A percentile compares a stretch with the other conserved stretches of the same genome.
These are phyloP conservation scores for Suillia variegata DNA, from an alignment of 2,888 invertebrate genomes.

Conservation along the genomic window DNA sequence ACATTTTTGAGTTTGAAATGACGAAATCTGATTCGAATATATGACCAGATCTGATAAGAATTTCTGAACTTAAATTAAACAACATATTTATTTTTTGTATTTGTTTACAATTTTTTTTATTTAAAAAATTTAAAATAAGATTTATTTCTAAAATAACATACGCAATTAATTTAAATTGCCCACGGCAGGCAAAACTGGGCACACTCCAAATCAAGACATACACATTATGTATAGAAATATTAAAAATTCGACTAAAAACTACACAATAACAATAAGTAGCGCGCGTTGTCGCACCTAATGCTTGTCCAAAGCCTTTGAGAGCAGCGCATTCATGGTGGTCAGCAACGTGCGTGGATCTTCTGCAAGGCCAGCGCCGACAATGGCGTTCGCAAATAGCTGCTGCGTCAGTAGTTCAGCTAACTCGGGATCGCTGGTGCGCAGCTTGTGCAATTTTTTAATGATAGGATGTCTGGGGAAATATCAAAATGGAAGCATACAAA, in stretches of 20 bases:
- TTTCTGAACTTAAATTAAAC: no score
- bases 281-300: slow-evolving; percentile 64
- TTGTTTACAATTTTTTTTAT: no score
- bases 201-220: no score
- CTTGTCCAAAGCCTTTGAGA: slow-evolving; percentile 81
- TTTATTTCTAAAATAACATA: no score
- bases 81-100: no score
- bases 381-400: slow-evolving; percentile 92
- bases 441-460: slow-evolving; percentile 81
- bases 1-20: no score
- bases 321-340: slow-evolving; percentile 83
- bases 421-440: slow-evolving; percentile 76
- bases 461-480: slow-evolving; percentile 91
- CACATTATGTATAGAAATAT: not conserved
- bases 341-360: slow-evolving; percentile 88
- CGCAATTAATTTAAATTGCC: no score
- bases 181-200: no score
- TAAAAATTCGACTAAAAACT: not conserved
- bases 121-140: no score
- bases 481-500: slow-evolving; percentile 19
- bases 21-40: no score
- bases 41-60: no score
- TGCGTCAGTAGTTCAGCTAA: slow-evolving; percentile 83
- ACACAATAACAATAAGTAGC: not conserved
- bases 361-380: slow-evolving; percentile 93